Evolutionary conservation across 2,888 invertebrate genomes (phyloP), one percentile per base, ranked within the genome.

Genomic region (Pristionchus fissidentatus): DNA sequence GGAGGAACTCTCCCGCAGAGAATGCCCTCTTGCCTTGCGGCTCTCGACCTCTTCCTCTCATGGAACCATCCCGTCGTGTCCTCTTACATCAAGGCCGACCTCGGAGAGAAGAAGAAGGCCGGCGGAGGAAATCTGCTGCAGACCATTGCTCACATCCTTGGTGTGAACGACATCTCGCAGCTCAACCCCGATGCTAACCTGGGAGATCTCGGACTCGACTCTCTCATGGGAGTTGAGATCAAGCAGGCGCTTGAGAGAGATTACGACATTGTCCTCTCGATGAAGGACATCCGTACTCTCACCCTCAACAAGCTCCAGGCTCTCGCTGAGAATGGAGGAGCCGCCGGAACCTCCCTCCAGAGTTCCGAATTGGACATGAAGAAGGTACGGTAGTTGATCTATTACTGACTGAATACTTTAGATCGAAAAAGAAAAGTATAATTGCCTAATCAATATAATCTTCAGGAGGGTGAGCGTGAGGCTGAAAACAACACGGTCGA

Each of bases 211-310:
- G 98, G 98, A 85, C 96, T 99, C 95, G 98, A 99, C 93, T 98
- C 98, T 1, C 94, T 99, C 88, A 98, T 98, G 98, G 97, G 97
- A 73, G 97, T 98, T 1, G 99, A 99, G 94, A 97, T 99, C 92
- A 98, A 98, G 87, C 94, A 94, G 88, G 93, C 93, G 5, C 88
- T 94, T 55, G 94, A 94, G 87, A 90, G 94, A 86, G 93, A 93
- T 87, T 97, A 96, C 93, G 97, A 98, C 93, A 93, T 98, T 84
- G 95, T 96, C 35, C 94, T 98, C 86, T 95, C 96, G 86, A 96
- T 97, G 89, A 96, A 96, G 93, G 92, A 92, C 81, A 92, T 92
- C 85, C 90, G 92, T 62, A 92, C 92, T 29, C 94, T 97, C 73
- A 96, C 96, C 0, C 95, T 97, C 91, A 95, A 94, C 41, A 95